Percentiles rank a stretch among this genome's conserved stretches.
These are phyloP conservation scores for Emesis russula DNA, from an alignment of 2,888 invertebrate genomes.

Conservation along the genomic window DNA sequence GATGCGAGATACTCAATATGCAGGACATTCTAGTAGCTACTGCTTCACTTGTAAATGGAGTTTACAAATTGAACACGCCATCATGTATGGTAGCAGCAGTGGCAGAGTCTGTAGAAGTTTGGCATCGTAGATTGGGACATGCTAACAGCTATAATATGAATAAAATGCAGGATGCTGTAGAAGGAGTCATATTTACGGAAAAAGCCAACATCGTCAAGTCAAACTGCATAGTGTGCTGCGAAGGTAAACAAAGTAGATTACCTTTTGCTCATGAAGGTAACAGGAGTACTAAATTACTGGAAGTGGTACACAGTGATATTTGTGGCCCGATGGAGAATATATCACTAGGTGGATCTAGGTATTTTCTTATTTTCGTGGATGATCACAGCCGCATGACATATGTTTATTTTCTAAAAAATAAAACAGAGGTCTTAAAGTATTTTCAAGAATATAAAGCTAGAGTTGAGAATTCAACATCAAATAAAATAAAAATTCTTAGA, in stretches of 20 bases:
- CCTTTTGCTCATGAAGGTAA: conserved; percentile 64
- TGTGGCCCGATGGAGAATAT: no score
- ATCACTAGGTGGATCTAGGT: conserved; percentile 68
- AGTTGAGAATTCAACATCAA: conserved; percentile 16
- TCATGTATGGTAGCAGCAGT: conserved; percentile 47
- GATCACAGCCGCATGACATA: conserved; percentile 78
- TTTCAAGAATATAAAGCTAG: conserved; percentile 9
- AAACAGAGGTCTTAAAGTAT: conserved; percentile 17
- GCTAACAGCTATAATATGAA: conserved; percentile 62
- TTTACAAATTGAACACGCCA: conserved; percentile 59
- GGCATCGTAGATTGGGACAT: conserved; percentile 69
- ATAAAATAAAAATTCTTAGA: conserved; percentile 33
- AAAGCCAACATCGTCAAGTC: conserved; percentile 38
- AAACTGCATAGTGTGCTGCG: conserved; percentile 73
- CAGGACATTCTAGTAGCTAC: conserved; percentile 53
- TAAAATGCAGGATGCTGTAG: conserved; percentile 55
- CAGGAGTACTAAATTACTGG: conserved; percentile 60
- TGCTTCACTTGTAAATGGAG: conserved; percentile 59
- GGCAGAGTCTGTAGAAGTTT: conserved; percentile 41
- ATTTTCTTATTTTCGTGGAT: conserved; percentile 80
- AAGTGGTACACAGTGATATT: no score
- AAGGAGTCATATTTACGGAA: conserved; percentile 25
- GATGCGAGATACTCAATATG: conserved; percentile 53
- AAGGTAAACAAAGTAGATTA: conserved; percentile 77
- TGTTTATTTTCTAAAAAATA: conserved; percentile 46